Percentiles rank a stretch among this genome's conserved stretches.
These are phyloP conservation scores for Leuciscus waleckii DNA, from an alignment of 2,797 vertebrate species.

Conservation along the genomic window DNA sequence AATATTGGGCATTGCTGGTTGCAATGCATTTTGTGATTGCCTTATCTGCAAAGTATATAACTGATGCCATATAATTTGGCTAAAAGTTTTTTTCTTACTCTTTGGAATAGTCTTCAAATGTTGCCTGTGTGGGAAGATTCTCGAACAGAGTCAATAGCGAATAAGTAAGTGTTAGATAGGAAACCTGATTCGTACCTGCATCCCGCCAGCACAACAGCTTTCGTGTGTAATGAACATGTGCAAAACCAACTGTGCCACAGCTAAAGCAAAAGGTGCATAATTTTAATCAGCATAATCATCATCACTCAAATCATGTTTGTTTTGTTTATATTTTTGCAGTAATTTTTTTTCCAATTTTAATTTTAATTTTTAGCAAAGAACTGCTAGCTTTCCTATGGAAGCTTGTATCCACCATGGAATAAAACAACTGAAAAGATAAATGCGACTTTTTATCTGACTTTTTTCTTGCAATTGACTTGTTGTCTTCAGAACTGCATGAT, in stretches of 20 bases:
- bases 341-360: neutral
- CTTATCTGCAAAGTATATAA: neutral
- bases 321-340: neutral
- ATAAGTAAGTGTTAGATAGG: neutral
- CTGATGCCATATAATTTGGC: neutral
- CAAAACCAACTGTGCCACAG: slow-evolving; percentile 5
- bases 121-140: neutral
- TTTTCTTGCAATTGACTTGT: too few species aligned
- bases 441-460: too few species aligned
- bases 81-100: neutral
- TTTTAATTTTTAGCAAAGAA: neutral
- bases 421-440: too few species aligned
- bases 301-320: neutral
- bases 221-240: slow-evolving; percentile 4
- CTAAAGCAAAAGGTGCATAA: slow-evolving; percentile 2
- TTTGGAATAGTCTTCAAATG: slow-evolving; percentile 9
- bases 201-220: neutral
- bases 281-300: neutral
- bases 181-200: neutral
- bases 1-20: neutral
- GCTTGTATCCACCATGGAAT: too few species aligned
- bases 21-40: neutral
- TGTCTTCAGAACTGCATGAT: too few species aligned
- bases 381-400: too few species aligned
- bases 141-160: neutral